Evolutionary conservation across 2,797 vertebrate species (phyloP).

Genomic region (Lithobates sylvaticus): DNA sequence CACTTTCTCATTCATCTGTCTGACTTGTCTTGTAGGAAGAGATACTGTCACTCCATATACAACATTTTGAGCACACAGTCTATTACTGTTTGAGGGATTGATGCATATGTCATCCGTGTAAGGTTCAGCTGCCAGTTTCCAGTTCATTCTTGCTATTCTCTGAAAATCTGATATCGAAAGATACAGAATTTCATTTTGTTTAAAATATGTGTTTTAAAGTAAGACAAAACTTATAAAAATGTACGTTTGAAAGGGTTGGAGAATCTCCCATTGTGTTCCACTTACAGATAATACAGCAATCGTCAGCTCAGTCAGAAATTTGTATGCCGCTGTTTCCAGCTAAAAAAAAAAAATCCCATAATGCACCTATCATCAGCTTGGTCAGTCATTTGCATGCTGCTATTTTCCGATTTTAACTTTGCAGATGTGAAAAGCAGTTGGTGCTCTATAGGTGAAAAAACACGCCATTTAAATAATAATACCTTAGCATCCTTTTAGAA

Average conservation of each 20-base stretch:
- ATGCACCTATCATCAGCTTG: too few species aligned
- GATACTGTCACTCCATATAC: slow-evolving; percentile 56
- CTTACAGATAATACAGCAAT: too few species aligned
- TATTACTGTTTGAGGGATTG: slow-evolving; percentile 52
- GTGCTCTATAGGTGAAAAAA: too few species aligned
- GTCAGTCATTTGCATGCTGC: too few species aligned
- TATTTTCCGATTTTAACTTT: too few species aligned
- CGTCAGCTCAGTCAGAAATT: too few species aligned
- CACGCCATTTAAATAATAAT: too few species aligned
- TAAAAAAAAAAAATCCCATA: too few species aligned
- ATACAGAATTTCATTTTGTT: not conserved
- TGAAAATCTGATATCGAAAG: slow-evolving; percentile 5
- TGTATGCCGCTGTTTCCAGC: too few species aligned
- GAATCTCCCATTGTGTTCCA: not conserved
- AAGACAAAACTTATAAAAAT: not conserved
- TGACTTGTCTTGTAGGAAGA: slow-evolving; percentile 54
- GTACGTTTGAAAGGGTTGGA: not conserved
- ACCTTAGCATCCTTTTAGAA: too few species aligned
- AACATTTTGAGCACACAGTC: slow-evolving; percentile 43
- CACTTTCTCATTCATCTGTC: slow-evolving; percentile 59
- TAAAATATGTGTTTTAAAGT: not conserved
- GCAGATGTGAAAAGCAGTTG: too few species aligned
- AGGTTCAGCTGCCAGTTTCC: slow-evolving; percentile 10
- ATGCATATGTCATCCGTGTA: slow-evolving; percentile 39
- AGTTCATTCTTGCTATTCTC: slow-evolving; percentile 19